These are phyloP conservation scores for Diogma glabrata DNA, from an alignment of 2,888 invertebrate species.

Conservation along the genomic window DNA sequence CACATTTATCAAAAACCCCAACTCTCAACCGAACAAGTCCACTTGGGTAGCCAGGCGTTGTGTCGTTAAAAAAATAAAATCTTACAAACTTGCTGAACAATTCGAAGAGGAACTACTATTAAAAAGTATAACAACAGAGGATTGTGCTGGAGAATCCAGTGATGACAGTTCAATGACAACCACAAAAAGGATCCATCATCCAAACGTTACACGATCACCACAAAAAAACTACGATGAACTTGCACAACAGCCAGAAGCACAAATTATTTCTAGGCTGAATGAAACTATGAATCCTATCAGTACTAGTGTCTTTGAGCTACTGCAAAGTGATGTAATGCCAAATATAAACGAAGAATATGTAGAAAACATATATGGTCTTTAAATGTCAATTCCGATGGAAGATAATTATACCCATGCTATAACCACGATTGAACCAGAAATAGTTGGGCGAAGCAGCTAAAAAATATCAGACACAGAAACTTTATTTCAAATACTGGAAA, in stretches of 20 bases:
- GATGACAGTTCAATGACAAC: neutral
- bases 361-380: neutral
- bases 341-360: neutral
- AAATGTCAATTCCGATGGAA: no score
- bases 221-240: neutral
- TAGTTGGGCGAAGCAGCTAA: no score
- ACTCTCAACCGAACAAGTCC: neutral
- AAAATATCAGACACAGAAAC: no score
- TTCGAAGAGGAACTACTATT: neutral
- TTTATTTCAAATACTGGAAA: neutral
- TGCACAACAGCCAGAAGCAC: neutral
- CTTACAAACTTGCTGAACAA: neutral
- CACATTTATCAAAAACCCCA: no score
- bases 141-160: neutral
- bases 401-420: neutral
- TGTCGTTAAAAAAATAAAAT: neutral
- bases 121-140: neutral
- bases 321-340: no score
- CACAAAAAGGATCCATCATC: neutral
- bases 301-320: neutral
- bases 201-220: neutral
- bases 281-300: neutral
- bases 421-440: neutral
- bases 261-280: no score
- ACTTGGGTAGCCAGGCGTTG: neutral